phyloP scores from a whole-genome alignment of 2,888 invertebrate genomes.

The Xanthorhoe designata region DNA sequence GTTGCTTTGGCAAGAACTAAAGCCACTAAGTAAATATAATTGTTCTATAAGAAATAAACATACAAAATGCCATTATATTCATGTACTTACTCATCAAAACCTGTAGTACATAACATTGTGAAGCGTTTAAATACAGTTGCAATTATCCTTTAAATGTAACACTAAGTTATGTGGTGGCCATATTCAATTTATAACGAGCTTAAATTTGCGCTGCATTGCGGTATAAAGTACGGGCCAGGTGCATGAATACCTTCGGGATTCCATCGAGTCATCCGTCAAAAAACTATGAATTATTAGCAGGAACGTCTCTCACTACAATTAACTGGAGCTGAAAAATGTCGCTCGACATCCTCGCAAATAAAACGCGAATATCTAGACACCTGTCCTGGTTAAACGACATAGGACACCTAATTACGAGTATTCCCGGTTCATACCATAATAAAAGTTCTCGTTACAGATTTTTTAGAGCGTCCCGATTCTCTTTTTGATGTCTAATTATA shows the following conservation, averaged over 20 bases:
- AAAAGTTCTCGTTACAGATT: slow-evolving; percentile 47
- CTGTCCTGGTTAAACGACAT: slow-evolving; percentile 60
- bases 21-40: background rate
- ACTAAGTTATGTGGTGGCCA: slow-evolving; percentile 33
- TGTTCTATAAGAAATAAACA: slow-evolving; percentile 12
- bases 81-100: slow-evolving; percentile 19
- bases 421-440: slow-evolving; percentile 49
- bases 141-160: slow-evolving; percentile 30
- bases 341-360: slow-evolving; percentile 71
- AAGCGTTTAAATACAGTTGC: slow-evolving; percentile 21
- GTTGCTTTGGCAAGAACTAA: slow-evolving; percentile 22
- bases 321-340: slow-evolving; percentile 77
- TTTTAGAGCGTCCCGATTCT: slow-evolving; percentile 44
- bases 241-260: slow-evolving; percentile 67
- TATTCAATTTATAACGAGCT: slow-evolving; percentile 43
- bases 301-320: slow-evolving; percentile 66
- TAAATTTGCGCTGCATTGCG: slow-evolving; percentile 49
- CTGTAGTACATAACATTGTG: slow-evolving; percentile 11
- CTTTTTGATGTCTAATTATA: slow-evolving; percentile 33
- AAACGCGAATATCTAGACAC: slow-evolving; percentile 62
- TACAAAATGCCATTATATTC: slow-evolving; percentile 10
- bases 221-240: slow-evolving; percentile 60
- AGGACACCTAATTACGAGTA: slow-evolving; percentile 54
- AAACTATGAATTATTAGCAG: slow-evolving; percentile 69
- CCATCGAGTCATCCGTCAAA: slow-evolving; percentile 64